These are phyloP conservation scores for Cherax quadricarinatus DNA, from an alignment of 1,140 invertebrate species.

Conservation along the genomic window DNA sequence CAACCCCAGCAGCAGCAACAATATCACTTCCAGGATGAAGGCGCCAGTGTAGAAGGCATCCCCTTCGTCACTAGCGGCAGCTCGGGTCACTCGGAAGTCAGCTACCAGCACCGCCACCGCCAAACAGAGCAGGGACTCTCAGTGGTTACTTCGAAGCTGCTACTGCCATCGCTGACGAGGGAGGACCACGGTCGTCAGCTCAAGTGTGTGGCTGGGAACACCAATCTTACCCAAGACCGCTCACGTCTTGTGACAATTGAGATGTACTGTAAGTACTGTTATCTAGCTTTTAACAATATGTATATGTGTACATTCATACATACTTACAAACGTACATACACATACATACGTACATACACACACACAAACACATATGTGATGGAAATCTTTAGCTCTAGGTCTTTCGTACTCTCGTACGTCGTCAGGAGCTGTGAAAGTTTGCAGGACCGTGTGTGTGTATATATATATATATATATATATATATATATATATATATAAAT, in stretches of 20 bases:
- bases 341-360: too few species aligned
- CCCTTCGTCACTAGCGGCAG: too few species aligned
- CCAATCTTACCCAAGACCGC: conserved; percentile 28
- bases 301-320: background rate
- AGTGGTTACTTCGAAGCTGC: conserved; percentile 4
- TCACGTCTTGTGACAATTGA: conserved; percentile 23
- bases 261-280: conserved; percentile 44
- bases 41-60: background rate
- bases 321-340: background rate
- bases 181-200: conserved; percentile 24
- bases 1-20: background rate
- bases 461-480: too few species aligned
- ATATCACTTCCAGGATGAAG: background rate
- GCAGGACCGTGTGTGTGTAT: too few species aligned
- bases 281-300: background rate
- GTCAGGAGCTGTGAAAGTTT: too few species aligned
- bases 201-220: conserved; percentile 36
- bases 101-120: background rate
- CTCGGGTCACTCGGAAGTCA: too few species aligned
- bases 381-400: too few species aligned
- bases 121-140: background rate
- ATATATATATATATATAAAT: too few species aligned
- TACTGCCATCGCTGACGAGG: conserved; percentile 11
- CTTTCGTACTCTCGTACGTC: too few species aligned
- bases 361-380: too few species aligned